Evolutionary conservation across 2,888 invertebrate species (phyloP).

Genomic region (Dasypolia templi): DNA sequence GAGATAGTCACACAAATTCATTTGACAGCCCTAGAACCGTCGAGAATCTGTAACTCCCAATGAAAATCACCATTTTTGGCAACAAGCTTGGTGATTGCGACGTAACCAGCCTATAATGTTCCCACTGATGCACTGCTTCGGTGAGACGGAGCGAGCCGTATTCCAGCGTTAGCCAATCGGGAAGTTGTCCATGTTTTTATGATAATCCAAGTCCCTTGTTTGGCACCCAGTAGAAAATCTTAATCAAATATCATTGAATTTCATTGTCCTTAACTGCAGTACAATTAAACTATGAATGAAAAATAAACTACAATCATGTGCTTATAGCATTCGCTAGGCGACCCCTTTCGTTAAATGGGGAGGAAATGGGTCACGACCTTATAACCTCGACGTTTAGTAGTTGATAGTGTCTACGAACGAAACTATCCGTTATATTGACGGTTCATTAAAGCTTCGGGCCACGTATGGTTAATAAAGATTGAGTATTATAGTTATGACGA

Average conservation of each 20-base stretch:
- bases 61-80: too few relatives aligned
- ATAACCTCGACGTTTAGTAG: conserved; percentile 41
- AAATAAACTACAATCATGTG: conserved; percentile 15
- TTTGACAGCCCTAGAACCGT: neutral
- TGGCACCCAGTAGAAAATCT: neutral
- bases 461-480: conserved; percentile 4
- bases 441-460: neutral
- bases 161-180: neutral
- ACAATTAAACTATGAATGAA: neutral
- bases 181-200: neutral
- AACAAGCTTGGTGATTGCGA: too few relatives aligned
- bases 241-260: neutral
- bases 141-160: too few relatives aligned
- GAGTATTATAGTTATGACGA: neutral
- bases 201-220: neutral
- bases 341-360: conserved; percentile 36
- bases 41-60: neutral
- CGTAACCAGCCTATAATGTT: too few relatives aligned
- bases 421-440: conserved; percentile 21
- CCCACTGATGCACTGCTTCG: too few relatives aligned
- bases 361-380: conserved; percentile 60
- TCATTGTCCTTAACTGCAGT: neutral
- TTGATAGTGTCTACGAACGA: conserved; percentile 18
- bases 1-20: neutral
- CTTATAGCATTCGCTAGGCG: neutral